A percentile compares a stretch with the other conserved stretches of the same genome.
phyloP scores from a whole-genome alignment of 2,113 vertebrate species.

The Globicephala melas region DNA sequence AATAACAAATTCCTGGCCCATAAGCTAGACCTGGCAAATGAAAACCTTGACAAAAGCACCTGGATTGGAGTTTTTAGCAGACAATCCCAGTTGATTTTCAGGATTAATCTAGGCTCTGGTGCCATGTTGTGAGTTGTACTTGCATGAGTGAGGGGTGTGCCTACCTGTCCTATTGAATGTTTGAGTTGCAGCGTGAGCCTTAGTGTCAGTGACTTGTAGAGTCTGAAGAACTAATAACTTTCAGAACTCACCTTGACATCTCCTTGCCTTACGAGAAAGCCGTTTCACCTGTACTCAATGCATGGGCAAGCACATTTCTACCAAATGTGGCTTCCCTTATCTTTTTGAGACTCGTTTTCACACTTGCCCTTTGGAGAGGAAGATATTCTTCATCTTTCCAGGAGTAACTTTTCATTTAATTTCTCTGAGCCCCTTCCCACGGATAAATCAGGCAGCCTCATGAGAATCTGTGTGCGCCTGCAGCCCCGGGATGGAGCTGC shows the following conservation, averaged over 20 bases:
- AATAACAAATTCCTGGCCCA: background rate
- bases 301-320: rapidly evolving
- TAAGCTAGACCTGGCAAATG: background rate
- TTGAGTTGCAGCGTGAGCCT: background rate
- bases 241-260: background rate
- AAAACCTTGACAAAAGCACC: background rate
- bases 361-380: background rate
- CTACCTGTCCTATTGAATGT: background rate
- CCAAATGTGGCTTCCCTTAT: background rate
- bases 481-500: background rate
- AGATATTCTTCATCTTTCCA: background rate
- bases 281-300: background rate
- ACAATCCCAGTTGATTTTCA: too few species aligned
- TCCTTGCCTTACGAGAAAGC: background rate
- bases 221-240: background rate
- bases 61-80: background rate
- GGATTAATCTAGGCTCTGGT: rapidly evolving
- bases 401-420: background rate
- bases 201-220: background rate
- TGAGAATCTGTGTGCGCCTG: too few species aligned
- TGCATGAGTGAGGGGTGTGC: background rate
- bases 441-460: background rate
- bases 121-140: rapidly evolving
- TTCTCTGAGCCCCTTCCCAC: background rate
- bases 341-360: background rate